Evolutionary conservation across 2,888 invertebrate species (phyloP).

Genomic region (Diogma glabrata): DNA sequence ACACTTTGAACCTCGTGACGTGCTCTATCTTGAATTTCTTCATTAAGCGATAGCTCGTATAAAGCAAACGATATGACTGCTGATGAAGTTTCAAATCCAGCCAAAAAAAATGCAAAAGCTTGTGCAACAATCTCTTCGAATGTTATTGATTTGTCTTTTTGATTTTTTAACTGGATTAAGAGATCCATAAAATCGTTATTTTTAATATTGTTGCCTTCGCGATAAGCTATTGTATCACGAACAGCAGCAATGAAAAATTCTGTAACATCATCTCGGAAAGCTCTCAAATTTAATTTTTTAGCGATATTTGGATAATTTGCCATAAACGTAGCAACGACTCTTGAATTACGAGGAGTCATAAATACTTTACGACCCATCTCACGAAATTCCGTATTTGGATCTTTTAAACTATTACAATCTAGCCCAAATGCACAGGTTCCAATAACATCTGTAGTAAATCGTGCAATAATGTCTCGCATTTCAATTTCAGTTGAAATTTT

Average conservation of each 20-base stretch:
- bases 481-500: neutral
- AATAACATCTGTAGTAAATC: neutral
- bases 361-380: neutral
- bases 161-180: conserved; percentile 36
- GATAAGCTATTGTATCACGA: conserved; percentile 30
- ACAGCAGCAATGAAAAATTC: conserved; percentile 30
- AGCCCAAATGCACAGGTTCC: neutral
- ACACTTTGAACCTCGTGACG: conserved; percentile 31
- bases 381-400: neutral
- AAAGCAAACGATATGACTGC: conserved; percentile 32
- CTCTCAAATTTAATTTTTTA: neutral
- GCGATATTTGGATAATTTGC: neutral
- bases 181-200: conserved; percentile 43
- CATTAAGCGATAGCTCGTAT: conserved; percentile 35
- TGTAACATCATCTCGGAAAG: neutral
- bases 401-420: neutral
- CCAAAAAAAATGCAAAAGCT: conserved; percentile 35
- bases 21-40: conserved; percentile 30
- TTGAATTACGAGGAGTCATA: neutral
- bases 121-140: conserved; percentile 33
- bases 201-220: conserved; percentile 30
- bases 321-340: neutral
- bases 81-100: conserved; percentile 39
- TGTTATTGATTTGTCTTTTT: neutral
- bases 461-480: neutral